Evolutionary conservation across 2,113 vertebrate genomes (phyloP).

Genomic region (western clawed frog (Xenopus tropicalis)): UCB_Xtro_10.0 CM004445.2:117544001-117544500

Average conservation of each 20-base stretch:
- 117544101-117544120: no score
- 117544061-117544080: no score
- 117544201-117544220: conserved; percentile 66
- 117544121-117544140: no score
- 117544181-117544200: conserved; percentile 14
- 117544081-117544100: no score
- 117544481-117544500: conserved; percentile 75
- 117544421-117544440: conserved; percentile 76
- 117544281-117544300: conserved; percentile 87
- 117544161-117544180: neutral
- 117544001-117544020: no score
- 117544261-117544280: conserved; percentile 88
- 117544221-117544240: conserved; percentile 78
- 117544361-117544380: conserved; percentile 86
- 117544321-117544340: conserved; percentile 82
- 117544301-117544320: conserved; percentile 91
- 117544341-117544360: conserved; percentile 82
- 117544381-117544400: conserved; percentile 92
- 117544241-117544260: conserved; percentile 77
- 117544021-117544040: no score
- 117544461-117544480: conserved; percentile 86
- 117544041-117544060: no score
- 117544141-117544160: no score
- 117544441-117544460: conserved; percentile 86
- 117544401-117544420: conserved; percentile 91